A percentile compares a stretch with the other conserved stretches of the same genome.
phyloP scores from a whole-genome alignment of 2,888 invertebrate genomes.

The Nebria brevicollis region DNA sequence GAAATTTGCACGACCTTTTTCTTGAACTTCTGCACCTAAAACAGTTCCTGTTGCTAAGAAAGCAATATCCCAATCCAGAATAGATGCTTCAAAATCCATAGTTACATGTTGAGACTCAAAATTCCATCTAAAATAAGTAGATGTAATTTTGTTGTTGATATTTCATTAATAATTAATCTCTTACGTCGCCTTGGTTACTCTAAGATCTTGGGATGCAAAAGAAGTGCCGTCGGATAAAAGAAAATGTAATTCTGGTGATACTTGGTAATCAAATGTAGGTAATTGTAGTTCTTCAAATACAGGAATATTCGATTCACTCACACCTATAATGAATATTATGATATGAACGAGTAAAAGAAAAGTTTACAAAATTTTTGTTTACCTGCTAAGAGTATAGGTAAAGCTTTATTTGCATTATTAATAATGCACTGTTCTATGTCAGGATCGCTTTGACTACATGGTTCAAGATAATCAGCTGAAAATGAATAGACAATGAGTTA shows the following conservation, averaged over 20 bases:
- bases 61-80: not conserved
- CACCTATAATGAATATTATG: not conserved
- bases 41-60: not conserved
- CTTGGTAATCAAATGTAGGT: not conserved
- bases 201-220: not conserved
- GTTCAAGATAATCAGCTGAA: not conserved
- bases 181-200: not conserved
- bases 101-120: not conserved
- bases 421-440: not conserved
- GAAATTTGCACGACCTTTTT: not conserved
- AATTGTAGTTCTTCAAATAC: not conserved
- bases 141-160: not conserved
- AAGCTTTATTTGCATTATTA: conserved; percentile 5
- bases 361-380: not conserved
- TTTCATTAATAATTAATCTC: not conserved
- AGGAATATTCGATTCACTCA: too few relatives aligned
- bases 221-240: not conserved
- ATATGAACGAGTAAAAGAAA: not conserved
- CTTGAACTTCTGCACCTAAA: not conserved
- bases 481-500: not conserved
- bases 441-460: conserved; percentile 13
- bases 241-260: not conserved
- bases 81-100: not conserved
- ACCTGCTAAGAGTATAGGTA: not conserved
- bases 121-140: not conserved